Evolutionary conservation across 2,113 vertebrate genomes (phyloP).

Genomic region (Reinhardtius hippoglossoides): DNA sequence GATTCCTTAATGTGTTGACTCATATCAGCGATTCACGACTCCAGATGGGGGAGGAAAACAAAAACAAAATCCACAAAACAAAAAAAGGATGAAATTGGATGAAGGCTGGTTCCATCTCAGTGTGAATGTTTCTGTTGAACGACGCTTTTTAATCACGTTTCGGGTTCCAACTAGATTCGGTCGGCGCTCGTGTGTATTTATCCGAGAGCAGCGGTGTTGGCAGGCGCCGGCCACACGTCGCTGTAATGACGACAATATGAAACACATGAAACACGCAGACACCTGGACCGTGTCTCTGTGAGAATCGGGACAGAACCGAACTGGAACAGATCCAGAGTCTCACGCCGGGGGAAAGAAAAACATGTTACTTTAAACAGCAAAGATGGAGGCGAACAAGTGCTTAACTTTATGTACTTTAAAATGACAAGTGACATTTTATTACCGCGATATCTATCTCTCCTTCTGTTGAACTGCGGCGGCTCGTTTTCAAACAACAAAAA

Average conservation of each 20-base stretch:
- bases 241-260: constrained; percentile 22
- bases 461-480: constrained; percentile 7
- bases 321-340: neutral
- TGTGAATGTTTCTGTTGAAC: constrained; percentile 41
- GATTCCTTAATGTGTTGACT: constrained; percentile 34
- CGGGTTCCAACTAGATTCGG: constrained; percentile 47
- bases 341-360: neutral
- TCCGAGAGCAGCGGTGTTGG: constrained; percentile 28
- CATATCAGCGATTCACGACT: constrained; percentile 64
- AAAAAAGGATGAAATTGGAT: constrained; percentile 49
- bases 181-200: constrained; percentile 20
- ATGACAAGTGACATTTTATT: constrained; percentile 31
- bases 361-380: neutral
- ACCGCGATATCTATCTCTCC: neutral
- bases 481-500: constrained; percentile 31
- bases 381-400: neutral
- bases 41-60: constrained; percentile 46
- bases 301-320: neutral
- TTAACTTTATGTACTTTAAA: constrained; percentile 13
- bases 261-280: neutral
- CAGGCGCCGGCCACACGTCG: constrained; percentile 11
- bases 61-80: constrained; percentile 10
- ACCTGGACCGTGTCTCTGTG: neutral
- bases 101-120: constrained; percentile 32
- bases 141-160: constrained; percentile 59